Evolutionary conservation across 2,888 invertebrate genomes (phyloP).

Genomic region (Macrophya alboannulata): DNA sequence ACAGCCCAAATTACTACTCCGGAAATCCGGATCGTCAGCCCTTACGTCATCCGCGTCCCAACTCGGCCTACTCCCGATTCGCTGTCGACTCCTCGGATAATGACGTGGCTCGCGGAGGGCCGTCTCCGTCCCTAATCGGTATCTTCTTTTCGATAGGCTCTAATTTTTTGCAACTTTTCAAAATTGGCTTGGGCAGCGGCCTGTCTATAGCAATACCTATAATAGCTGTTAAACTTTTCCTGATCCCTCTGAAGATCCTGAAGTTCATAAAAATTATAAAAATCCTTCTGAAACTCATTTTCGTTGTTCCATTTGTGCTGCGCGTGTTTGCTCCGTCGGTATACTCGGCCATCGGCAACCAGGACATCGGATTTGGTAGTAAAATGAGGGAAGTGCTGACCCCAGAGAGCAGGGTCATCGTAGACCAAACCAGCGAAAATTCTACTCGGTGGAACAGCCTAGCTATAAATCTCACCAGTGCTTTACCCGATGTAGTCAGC

Average conservation of each 20-base stretch:
- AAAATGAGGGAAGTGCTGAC: background rate
- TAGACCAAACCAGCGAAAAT: background rate
- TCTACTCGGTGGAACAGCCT: constrained; percentile 41
- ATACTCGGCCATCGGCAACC: constrained; percentile 48
- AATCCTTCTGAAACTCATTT: constrained; percentile 65
- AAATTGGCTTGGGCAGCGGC: constrained; percentile 61
- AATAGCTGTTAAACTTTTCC: constrained; percentile 63
- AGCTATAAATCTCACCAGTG: background rate
- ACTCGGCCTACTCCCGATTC: background rate
- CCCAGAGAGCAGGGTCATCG: constrained; percentile 28
- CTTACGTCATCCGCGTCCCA: background rate
- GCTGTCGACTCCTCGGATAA: background rate
- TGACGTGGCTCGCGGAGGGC: background rate
- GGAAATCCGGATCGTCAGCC: background rate
- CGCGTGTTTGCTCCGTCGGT: constrained; percentile 64
- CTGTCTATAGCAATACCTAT: constrained; percentile 65
- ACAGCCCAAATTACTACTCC: background rate
- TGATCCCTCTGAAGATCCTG: constrained; percentile 65
- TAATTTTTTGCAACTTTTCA: constrained; percentile 64
- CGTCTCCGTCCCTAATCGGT: constrained; percentile 54
- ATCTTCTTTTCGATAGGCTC: constrained; percentile 60
- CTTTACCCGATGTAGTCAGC: background rate
- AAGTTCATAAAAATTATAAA: constrained; percentile 67
- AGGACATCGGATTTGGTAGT: background rate
- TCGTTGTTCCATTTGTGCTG: constrained; percentile 66